A percentile compares a stretch with the other conserved stretches of the same genome.
These are phyloP conservation scores for Colistium nudipinnis DNA, from an alignment of 2,113 vertebrate genomes.

Conservation along the genomic window DNA sequence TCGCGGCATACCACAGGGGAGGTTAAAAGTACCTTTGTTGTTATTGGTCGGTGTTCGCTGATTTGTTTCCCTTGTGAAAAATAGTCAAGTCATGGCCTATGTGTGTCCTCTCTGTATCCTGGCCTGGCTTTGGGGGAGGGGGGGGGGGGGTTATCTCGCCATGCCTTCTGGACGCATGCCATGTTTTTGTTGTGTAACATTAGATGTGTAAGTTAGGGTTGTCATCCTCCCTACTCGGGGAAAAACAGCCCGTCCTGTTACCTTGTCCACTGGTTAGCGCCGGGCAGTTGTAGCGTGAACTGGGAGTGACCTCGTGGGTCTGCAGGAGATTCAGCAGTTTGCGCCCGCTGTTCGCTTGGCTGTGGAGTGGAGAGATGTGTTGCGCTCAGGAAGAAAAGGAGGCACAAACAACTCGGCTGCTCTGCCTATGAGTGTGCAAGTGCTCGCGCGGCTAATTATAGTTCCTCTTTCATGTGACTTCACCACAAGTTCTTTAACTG, in stretches of 20 bases:
- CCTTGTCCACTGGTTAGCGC: constrained; percentile 42
- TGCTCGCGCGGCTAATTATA: constrained; percentile 61
- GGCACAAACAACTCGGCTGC: constrained; percentile 43
- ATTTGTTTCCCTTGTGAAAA: constrained; percentile 22
- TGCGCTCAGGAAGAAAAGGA: constrained; percentile 42
- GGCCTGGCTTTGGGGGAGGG: constrained; percentile 33
- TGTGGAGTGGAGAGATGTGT: constrained; percentile 23
- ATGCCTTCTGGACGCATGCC: constrained; percentile 34
- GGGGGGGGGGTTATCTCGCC: constrained; percentile 35
- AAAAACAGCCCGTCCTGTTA: constrained; percentile 57
- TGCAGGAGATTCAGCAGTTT: constrained; percentile 48
- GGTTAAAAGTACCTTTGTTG: constrained; percentile 9
- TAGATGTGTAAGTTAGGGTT: constrained; percentile 44
- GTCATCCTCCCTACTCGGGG: constrained; percentile 38
- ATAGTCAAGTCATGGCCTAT: constrained; percentile 4
- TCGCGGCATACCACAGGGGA: constrained; percentile 15
- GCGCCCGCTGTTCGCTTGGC: constrained; percentile 39
- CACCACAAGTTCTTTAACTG: constrained; percentile 50
- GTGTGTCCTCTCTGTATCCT: constrained; percentile 51
- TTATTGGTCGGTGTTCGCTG: constrained; percentile 11
- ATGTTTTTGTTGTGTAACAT: constrained; percentile 28
- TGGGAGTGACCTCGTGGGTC: constrained; percentile 57
- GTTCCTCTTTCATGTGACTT: constrained; percentile 62
- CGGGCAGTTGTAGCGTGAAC: constrained; percentile 52
- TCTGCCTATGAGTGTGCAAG: constrained; percentile 40